Base-by-base conservation (phyloP, 2,113 vertebrate species). In the Atrichornis clamosus region DNA sequence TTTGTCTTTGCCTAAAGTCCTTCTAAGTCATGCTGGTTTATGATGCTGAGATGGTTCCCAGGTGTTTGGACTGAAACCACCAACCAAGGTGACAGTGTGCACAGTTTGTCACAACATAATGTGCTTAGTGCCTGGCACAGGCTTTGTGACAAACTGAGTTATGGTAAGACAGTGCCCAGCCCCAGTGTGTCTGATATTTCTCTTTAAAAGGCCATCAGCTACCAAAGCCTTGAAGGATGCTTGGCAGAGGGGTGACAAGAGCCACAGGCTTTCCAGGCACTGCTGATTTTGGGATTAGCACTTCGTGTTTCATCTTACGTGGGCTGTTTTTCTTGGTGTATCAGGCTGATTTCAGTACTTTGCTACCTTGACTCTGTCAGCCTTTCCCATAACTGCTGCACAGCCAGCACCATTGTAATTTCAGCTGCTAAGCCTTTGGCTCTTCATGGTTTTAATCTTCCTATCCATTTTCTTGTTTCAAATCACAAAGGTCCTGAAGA, bases 281-380 rank as follows among this genome's bases (percentile, higher is more conserved):
- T 77, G 80, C 35, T 80, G 77, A 39, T 83, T 39, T 67, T 2
- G 56, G 30, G 74, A 41, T 18, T 67, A n/a, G 55, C 33, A 20
- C 30, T 22, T 35, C 0, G 0, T 30, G 44, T 60, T 90, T 85
- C 41, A 41, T 56, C 62, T 76, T 63, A 37, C 0, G 0, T 41
- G 67, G 79, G 65, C 46, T 88, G n/a, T 20, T 95, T 73, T 76
- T 76, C 46, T 41, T 8, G 17, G 46, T 11, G 5, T 39, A 21
- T 50, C 23, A 68, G 50, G 74, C 33, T 69, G 55, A 62, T 69
- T 91, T 83, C 75, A 63, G 39, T 72, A 44, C 59, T 80, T 80
- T 42, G 33, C 44, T 77, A 22, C 78, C 76, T 80, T n/a, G 21
- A 32, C 58, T 72, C 68, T 28, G 1, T 39, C 70, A 77, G 83